Base-by-base conservation (phyloP, 2,888 invertebrate genomes). In the Alcis repandata region DNA sequence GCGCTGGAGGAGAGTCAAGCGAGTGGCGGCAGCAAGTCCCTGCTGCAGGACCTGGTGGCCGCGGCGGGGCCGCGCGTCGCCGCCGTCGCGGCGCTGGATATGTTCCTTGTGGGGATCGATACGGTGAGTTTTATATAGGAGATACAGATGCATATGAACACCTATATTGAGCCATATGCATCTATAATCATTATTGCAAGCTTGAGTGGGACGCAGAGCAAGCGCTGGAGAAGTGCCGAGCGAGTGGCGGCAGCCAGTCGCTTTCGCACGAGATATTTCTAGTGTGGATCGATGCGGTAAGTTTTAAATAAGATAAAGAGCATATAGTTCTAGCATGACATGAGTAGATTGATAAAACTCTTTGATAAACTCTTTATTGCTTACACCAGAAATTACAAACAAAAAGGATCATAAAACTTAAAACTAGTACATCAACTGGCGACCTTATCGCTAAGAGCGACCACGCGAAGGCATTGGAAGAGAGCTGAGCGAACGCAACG, bases 61-160 rank as follows among this genome's bases (percentile, higher is more conserved):
- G 93, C 94, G 11, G 92, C 92, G 0, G 94, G 96, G 10, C 91
- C 95, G 0, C 94, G 95, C 75, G 94, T 94, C 0, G 95, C 96
- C 0, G 94, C 95, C n/a, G 95, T 96, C 40, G 94, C 97, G 3
- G 95, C 96, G 0, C 85, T 97, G 4, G 97, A 97, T 72, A 93
- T 97, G 84, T 96, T 97, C 80, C 89, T 96, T 9, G 97, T 97
- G 36, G 97, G 97, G n/a, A 95, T 97, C 48, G 96, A 96, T 74
- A 97, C 97, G 77, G 97, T 96, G 89, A 15, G 9, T 11, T 17
- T 19, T 7, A 20, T 45, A 11, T 45, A 0, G 8, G 41, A 17
- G 9, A 27, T 27, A 27, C 6, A 27, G 27, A 27, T 4, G 27
- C 27, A 36, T 36, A 9, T 36, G 9, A 9, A 1, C 1, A 7